Base-by-base conservation (phyloP, 2,113 vertebrate genomes). In the Octodon degus region DNA sequence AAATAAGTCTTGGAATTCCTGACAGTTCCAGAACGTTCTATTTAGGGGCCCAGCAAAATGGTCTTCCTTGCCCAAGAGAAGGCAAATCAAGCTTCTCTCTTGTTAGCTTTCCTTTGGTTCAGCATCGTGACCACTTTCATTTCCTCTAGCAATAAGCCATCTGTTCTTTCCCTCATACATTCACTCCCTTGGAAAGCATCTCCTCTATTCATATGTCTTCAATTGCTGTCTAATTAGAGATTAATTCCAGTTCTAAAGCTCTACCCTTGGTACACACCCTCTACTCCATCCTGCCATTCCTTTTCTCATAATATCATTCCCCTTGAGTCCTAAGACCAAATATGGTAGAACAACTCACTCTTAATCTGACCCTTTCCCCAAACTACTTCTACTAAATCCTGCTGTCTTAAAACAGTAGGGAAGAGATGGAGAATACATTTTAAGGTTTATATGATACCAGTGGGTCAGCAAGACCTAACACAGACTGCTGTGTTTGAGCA, bases 131-230 rank as follows among this genome's bases (percentile, higher is more conserved):
- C 86, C 34, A 1, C 1, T 37, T 86, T 82, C 50, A 47, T 92
- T 16, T 37, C 74, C 84, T 90, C 76, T 2, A 37, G 95, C 87
- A 60, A 30, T 65, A 62, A 95, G 2, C 60, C 12, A 2, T 91
- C 89, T 96, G 92, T 65, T 90, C 88, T 88, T 79, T 85, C 32
- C 84, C 92, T 67, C 80, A 58, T 4, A 63, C 11, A 22, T 40
- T 93, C 88, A 5, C 70, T 86, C 92, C 91, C 72, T 82, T 19
- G 2, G 93, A 94, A 92, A 92, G 20, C 47, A 25, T 32, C 58
- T 95, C 6, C 86, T 91, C 86, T 34, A 60, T 16, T 93, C 96
- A 86, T 37, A 40, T 53, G 90, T 68, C 88, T 95, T 90, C 92
- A 72, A 50, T 86, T 90, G 72, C 81, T 82, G 80, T 47, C 65